These are phyloP conservation scores for Monochamus alternatus DNA, from an alignment of 2,888 invertebrate genomes.

Conservation along the genomic window DNA sequence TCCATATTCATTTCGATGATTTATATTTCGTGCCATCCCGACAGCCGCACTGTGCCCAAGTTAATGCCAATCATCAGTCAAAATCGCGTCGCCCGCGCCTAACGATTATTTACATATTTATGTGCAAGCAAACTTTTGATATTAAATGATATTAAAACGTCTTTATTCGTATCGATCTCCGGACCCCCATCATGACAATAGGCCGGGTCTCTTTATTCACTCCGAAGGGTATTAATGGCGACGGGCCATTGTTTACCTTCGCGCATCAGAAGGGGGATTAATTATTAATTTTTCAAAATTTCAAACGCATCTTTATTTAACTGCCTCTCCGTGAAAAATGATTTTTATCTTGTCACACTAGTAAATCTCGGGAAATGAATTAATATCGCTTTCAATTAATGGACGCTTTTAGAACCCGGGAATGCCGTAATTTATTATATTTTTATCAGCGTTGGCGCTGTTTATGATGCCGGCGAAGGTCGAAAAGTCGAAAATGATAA, in stretches of 20 bases:
- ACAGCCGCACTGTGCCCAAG: slow-evolving; percentile 42
- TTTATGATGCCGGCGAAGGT: slow-evolving; percentile 25
- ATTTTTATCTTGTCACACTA: slow-evolving; percentile 39
- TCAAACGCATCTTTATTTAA: slow-evolving; percentile 35
- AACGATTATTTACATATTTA: slow-evolving; percentile 57
- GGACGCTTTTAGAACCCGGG: slow-evolving; percentile 30
- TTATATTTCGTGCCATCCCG: slow-evolving; percentile 51
- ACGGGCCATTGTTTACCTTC: slow-evolving; percentile 48
- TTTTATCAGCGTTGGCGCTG: slow-evolving; percentile 29
- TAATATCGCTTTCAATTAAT: slow-evolving; percentile 33
- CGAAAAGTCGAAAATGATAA: slow-evolving; percentile 32
- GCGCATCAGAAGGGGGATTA: slow-evolving; percentile 37
- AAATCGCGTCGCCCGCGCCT: slow-evolving; percentile 51
- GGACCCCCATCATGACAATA: slow-evolving; percentile 54
- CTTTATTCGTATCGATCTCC: slow-evolving; percentile 46
- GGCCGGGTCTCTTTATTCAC: slow-evolving; percentile 50
- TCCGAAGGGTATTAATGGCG: slow-evolving; percentile 54
- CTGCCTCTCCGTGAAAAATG: slow-evolving; percentile 31
- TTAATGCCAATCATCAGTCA: slow-evolving; percentile 53
- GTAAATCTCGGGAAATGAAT: slow-evolving; percentile 38
- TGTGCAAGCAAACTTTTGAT: slow-evolving; percentile 52
- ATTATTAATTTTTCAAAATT: slow-evolving; percentile 41
- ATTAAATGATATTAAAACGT: slow-evolving; percentile 55
- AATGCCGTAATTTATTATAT: slow-evolving; percentile 36
- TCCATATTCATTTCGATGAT: slow-evolving; percentile 53